These are phyloP conservation scores for Sycobia sp. DNA, from an alignment of 1,140 invertebrate species.

Conservation along the genomic window DNA sequence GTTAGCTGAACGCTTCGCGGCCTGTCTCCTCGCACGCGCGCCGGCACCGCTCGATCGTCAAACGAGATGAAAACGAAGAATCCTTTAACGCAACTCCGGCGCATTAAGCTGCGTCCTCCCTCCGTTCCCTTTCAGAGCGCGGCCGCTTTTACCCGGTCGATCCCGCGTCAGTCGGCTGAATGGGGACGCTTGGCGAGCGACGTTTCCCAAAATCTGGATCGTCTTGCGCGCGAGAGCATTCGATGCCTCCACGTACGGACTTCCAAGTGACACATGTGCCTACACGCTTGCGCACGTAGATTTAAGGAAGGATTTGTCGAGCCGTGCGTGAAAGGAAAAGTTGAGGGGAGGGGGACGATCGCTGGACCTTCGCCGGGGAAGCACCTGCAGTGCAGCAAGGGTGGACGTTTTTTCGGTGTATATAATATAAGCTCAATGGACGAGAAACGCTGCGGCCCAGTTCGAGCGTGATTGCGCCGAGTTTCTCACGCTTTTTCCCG, in stretches of 20 bases:
- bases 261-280: no score
- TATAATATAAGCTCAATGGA: no score
- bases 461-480: conserved; percentile 34
- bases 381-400: no score
- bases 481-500: conserved; percentile 44
- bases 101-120: no score
- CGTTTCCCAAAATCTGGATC: conserved; percentile 48
- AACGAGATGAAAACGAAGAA: conserved; percentile 33
- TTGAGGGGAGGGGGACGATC: background rate
- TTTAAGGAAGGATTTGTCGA: background rate
- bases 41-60: background rate
- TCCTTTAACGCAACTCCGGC: conserved; percentile 39
- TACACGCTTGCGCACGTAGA: no score
- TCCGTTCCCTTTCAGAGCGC: conserved; percentile 36
- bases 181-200: conserved; percentile 38
- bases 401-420: no score
- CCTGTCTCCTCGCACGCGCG: no score
- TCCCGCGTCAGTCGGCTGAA: conserved; percentile 31
- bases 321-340: background rate
- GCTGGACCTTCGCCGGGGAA: conserved; percentile 10
- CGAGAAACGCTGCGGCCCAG: no score
- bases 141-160: conserved; percentile 22
- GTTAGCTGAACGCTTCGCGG: no score
- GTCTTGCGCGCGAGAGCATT: background rate
- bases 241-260: no score